Evolutionary conservation across 2,797 vertebrate genomes (phyloP).

Genomic region (Rhynchotus rufescens): DNA sequence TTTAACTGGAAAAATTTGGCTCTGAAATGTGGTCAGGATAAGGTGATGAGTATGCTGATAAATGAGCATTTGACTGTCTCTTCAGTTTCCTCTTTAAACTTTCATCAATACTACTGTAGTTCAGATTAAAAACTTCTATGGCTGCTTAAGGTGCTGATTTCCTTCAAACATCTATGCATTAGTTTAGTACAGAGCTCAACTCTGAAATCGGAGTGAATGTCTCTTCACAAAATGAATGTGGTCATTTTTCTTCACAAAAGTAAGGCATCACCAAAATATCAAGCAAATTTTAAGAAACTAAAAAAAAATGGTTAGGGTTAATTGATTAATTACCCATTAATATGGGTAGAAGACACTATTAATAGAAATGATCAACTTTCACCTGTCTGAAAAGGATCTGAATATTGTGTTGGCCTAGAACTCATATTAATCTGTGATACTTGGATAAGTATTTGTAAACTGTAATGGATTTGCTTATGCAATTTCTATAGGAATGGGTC

Average conservation of each 20-base stretch:
- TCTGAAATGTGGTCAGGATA: neutral
- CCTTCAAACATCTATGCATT: neutral
- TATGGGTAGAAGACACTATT: neutral
- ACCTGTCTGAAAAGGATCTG: neutral
- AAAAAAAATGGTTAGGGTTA: neutral
- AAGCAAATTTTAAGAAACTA: neutral
- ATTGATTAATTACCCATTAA: no score
- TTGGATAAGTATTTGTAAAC: neutral
- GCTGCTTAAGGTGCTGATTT: neutral
- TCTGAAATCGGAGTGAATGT: neutral
- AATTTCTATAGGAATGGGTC: neutral
- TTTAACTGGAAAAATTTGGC: neutral
- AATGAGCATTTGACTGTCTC: neutral
- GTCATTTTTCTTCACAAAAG: conserved; percentile 5
- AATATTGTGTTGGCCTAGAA: neutral
- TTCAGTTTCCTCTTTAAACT: neutral
- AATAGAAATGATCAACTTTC: neutral
- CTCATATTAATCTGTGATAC: neutral
- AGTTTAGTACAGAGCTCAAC: neutral
- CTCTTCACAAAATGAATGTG: conserved; percentile 24
- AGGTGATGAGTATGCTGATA: neutral
- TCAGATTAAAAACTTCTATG: neutral
- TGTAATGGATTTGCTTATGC: neutral
- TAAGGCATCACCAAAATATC: neutral
- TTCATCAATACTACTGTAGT: neutral